phyloP scores from a whole-genome alignment of 2,888 invertebrate species.

The Acrobasis suavella region DNA sequence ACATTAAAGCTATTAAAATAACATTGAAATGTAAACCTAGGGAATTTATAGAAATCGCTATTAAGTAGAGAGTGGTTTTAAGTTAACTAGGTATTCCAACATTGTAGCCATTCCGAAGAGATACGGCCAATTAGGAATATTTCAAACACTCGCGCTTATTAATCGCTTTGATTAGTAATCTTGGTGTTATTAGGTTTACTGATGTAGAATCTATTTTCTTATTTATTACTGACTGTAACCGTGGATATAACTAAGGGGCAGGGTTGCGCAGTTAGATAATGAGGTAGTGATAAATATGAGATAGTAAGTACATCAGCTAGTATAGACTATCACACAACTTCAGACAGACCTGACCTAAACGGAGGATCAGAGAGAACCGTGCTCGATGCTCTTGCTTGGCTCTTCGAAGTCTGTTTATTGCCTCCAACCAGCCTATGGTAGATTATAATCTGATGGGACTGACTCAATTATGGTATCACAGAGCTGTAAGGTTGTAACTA shows the following conservation, averaged over 20 bases:
- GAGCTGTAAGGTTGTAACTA: too few species aligned
- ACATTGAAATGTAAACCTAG: slow-evolving; percentile 8
- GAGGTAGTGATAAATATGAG: neutral
- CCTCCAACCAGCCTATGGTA: too few species aligned
- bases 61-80: slow-evolving; percentile 20
- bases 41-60: slow-evolving; percentile 22
- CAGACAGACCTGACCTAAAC: too few species aligned
- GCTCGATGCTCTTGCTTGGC: too few species aligned
- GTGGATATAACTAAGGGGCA: too few species aligned
- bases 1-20: slow-evolving; percentile 1
- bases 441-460: too few species aligned
- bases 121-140: slow-evolving; percentile 19
- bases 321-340: too few species aligned
- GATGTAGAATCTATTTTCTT: neutral
- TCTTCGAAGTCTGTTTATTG: too few species aligned
- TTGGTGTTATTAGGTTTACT: neutral
- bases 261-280: too few species aligned
- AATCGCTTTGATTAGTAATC: slow-evolving; percentile 17
- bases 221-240: neutral
- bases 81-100: slow-evolving; percentile 17
- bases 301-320: neutral
- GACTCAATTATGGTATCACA: too few species aligned
- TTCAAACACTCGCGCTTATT: slow-evolving; percentile 20
- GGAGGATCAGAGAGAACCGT: too few species aligned
- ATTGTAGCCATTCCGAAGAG: slow-evolving; percentile 18